These are phyloP conservation scores for Gallinago jamesoni DNA, from an alignment of 2,113 vertebrate species.

Conservation along the genomic window DNA sequence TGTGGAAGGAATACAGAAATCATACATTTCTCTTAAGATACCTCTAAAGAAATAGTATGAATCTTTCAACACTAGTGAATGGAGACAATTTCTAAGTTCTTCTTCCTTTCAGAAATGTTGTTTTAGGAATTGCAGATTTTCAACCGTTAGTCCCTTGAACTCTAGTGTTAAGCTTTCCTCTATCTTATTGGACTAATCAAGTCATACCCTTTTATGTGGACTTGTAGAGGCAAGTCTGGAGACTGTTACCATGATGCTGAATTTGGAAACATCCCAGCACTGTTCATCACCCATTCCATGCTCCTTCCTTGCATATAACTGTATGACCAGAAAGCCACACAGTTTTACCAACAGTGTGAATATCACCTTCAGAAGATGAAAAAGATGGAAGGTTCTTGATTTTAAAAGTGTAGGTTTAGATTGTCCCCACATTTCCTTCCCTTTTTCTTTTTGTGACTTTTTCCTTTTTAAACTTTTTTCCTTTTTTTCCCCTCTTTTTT, in stretches of 20 bases:
- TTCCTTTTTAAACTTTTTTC: too few species aligned
- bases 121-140: neutral
- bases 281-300: neutral
- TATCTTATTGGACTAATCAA: neutral
- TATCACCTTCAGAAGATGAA: neutral
- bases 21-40: neutral
- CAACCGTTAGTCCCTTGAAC: neutral
- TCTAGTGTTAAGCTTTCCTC: neutral
- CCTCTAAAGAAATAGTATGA: neutral
- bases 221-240: neutral
- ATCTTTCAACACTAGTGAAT: neutral
- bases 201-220: neutral
- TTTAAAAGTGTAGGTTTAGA: neutral
- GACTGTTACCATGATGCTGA: neutral
- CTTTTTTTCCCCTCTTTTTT: accelerated
- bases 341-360: neutral
- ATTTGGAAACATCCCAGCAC: neutral
- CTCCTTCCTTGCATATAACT: neutral
- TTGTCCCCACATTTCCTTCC: too few species aligned
- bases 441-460: too few species aligned
- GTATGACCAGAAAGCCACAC: neutral
- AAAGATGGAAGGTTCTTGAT: neutral
- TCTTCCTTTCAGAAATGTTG: neutral
- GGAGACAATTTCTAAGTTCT: neutral
- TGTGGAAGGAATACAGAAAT: neutral